These are phyloP conservation scores for Mormyrus hasselquistii DNA, from an alignment of 2,797 vertebrate genomes.

Conservation along the genomic window DNA sequence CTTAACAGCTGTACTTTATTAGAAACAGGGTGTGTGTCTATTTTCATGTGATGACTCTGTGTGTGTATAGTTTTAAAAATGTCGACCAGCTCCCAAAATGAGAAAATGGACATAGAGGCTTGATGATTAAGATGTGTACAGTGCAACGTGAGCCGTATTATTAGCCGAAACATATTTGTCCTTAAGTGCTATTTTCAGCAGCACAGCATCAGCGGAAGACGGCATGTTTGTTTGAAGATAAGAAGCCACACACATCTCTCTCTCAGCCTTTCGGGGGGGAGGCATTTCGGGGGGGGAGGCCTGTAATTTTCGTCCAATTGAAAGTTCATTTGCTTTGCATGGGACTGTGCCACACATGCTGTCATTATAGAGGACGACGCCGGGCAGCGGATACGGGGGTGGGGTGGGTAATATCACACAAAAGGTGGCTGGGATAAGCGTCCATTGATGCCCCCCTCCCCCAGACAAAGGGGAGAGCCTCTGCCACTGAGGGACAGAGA, in stretches of 20 bases:
- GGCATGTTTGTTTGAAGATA: conserved; percentile 54
- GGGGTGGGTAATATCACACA: conserved; percentile 44
- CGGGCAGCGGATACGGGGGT: conserved; percentile 40
- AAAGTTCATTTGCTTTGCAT: conserved; percentile 50
- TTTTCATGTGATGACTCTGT: background rate
- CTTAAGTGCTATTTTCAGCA: conserved; percentile 42
- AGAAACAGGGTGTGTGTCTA: background rate
- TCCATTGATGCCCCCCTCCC: background rate
- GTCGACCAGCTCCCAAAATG: conserved; percentile 32
- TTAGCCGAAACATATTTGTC: conserved; percentile 58
- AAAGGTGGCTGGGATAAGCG: conserved; percentile 33
- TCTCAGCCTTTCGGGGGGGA: conserved; percentile 35
- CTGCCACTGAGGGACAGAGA: background rate
- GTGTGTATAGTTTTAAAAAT: background rate
- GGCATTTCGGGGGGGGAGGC: conserved; percentile 19
- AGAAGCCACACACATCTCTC: conserved; percentile 36
- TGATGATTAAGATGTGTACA: conserved; percentile 39
- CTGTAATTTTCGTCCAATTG: conserved; percentile 59
- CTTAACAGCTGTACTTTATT: background rate
- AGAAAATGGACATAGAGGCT: conserved; percentile 43
- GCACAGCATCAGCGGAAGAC: conserved; percentile 39
- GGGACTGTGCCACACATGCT: conserved; percentile 47
- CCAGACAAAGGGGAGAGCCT: background rate
- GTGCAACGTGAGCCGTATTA: conserved; percentile 34
- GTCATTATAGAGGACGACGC: conserved; percentile 39